phyloP scores from a whole-genome alignment of 2,888 invertebrate genomes.

The Strigamia crassipes region DNA sequence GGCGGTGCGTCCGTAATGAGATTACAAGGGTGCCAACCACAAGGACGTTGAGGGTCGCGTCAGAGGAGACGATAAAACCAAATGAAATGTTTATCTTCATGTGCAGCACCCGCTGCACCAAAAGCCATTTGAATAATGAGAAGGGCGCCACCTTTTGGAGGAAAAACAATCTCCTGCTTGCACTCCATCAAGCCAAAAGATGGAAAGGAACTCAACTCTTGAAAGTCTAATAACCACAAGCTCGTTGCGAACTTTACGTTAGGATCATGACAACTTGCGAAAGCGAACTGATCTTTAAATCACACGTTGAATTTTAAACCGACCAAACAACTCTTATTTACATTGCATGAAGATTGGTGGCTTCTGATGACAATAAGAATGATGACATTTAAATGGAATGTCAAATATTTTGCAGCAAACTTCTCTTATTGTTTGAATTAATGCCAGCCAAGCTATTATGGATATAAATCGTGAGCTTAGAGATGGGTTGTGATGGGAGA shows the following conservation, averaged over 20 bases:
- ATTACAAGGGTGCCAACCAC: conserved; percentile 16
- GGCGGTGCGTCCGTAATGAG: conserved; percentile 16
- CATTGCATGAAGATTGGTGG: neutral
- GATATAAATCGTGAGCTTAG: neutral
- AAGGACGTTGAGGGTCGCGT: conserved; percentile 16
- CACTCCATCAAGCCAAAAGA: conserved; percentile 28
- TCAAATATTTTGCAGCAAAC: conserved; percentile 6
- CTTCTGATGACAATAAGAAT: neutral
- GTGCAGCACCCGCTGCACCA: conserved; percentile 25
- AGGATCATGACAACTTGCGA: neutral
- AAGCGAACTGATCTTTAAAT: neutral
- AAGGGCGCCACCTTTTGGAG: conserved; percentile 11
- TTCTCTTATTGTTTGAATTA: conserved; percentile 6
- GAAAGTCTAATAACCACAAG: conserved; percentile 4
- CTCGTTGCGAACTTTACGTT: neutral
- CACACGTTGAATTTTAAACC: neutral
- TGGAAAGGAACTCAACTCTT: neutral
- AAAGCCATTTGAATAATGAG: conserved; percentile 24
- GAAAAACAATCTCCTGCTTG: conserved; percentile 7
- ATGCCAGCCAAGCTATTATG: neutral
- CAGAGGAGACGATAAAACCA: conserved; percentile 23
- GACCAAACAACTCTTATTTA: neutral
- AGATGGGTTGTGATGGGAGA: conserved; percentile 19
- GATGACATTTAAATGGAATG: conserved; percentile 4
- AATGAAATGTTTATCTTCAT: conserved; percentile 30